These are phyloP conservation scores for Tenualosa ilisha DNA, from an alignment of 2,797 vertebrate species.

Conservation along the genomic window DNA sequence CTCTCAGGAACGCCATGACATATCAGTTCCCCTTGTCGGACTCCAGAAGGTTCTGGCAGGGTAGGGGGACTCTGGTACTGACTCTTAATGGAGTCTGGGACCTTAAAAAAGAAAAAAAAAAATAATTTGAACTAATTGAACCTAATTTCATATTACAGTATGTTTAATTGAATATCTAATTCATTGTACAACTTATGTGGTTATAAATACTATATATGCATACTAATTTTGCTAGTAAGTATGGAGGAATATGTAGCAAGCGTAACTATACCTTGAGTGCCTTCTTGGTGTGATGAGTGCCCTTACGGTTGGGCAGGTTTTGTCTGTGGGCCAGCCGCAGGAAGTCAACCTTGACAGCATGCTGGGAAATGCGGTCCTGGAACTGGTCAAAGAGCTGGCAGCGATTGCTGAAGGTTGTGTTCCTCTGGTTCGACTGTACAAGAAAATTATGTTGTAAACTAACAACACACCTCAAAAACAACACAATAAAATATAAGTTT, in stretches of 20 bases:
- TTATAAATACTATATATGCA: no score
- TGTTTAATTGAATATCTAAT: no score
- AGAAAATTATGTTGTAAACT: not conserved
- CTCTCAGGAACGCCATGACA: slow-evolving; percentile 85
- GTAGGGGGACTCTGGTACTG: slow-evolving; percentile 91
- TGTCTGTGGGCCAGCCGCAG: slow-evolving; percentile 84
- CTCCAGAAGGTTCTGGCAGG: slow-evolving; percentile 84
- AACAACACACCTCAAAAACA: not conserved
- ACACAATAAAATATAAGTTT: not conserved
- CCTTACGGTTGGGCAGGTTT: slow-evolving; percentile 78
- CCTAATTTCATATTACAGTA: no score
- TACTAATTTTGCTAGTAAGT: not conserved
- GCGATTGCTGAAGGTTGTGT: slow-evolving; percentile 84
- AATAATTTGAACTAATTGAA: slow-evolving; percentile 4
- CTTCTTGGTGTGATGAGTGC: slow-evolving; percentile 82
- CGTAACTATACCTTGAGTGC: slow-evolving; percentile 82
- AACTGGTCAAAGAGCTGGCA: slow-evolving; percentile 90
- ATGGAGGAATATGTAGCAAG: not conserved
- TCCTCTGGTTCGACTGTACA: slow-evolving; percentile 81
- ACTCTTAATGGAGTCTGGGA: slow-evolving; percentile 95
- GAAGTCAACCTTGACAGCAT: slow-evolving; percentile 87
- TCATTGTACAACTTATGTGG: not conserved
- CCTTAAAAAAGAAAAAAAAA: slow-evolving; percentile 66
- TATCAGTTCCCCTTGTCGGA: slow-evolving; percentile 91
- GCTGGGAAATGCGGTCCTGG: slow-evolving; percentile 87